These are phyloP conservation scores for Bombycilla garrulus DNA, from an alignment of 2,113 vertebrate genomes.

Conservation along the genomic window DNA sequence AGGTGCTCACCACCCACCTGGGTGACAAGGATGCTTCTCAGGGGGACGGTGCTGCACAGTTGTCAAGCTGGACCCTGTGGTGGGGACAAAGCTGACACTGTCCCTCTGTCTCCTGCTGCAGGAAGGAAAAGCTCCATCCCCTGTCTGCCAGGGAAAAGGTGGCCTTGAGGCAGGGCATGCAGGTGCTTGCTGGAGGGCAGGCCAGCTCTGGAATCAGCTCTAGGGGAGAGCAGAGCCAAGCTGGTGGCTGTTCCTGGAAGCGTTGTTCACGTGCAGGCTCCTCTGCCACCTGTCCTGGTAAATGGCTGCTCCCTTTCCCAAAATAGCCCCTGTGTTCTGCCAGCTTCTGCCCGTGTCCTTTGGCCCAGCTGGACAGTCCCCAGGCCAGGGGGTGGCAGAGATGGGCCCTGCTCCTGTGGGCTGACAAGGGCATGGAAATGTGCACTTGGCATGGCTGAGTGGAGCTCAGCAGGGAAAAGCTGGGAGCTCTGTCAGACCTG, in stretches of 20 bases:
- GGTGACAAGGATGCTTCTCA: background rate
- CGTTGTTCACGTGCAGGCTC: background rate
- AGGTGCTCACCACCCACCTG: background rate
- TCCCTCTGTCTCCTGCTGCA: background rate
- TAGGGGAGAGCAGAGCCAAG: background rate
- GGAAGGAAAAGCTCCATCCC: background rate
- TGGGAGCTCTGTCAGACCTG: background rate
- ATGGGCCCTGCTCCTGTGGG: background rate
- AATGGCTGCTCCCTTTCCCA: background rate
- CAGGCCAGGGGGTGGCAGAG: background rate
- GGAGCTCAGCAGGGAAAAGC: background rate
- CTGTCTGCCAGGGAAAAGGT: background rate
- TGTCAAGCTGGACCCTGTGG: background rate
- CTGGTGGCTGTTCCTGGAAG: background rate
- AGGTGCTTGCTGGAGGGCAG: background rate
- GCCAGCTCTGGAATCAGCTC: background rate
- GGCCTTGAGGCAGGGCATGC: background rate
- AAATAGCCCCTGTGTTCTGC: conserved; percentile 37
- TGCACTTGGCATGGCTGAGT: background rate
- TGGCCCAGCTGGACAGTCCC: conserved; percentile 14
- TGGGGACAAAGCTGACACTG: background rate
- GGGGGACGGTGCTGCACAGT: background rate
- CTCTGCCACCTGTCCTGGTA: background rate
- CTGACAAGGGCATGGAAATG: background rate
- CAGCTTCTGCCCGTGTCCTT: conserved; percentile 18